Evolutionary conservation across 2,797 vertebrate genomes (phyloP).

Genomic region (Malacoraja senta): DNA sequence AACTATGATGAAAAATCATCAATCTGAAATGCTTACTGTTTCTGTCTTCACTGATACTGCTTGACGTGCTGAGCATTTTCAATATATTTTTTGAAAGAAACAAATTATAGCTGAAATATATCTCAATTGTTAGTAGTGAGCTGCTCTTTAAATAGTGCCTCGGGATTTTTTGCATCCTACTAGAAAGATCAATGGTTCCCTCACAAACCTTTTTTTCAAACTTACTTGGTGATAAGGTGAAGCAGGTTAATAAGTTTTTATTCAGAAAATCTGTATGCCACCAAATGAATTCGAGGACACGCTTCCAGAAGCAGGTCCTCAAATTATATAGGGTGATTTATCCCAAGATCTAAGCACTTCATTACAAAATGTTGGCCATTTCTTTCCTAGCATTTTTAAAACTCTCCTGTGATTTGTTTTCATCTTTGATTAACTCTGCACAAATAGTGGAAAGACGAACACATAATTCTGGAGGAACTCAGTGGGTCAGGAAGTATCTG

Average conservation of each 20-base stretch:
- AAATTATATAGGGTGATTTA: background rate
- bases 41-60: too few species aligned
- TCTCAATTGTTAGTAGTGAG: background rate
- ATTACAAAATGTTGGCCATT: background rate
- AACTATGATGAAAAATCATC: too few species aligned
- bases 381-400: background rate
- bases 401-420: background rate
- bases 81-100: too few species aligned
- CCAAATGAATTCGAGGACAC: too few species aligned
- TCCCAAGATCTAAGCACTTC: background rate
- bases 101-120: too few species aligned
- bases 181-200: background rate
- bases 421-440: background rate
- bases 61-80: too few species aligned
- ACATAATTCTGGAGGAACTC: background rate
- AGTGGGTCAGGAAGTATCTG: background rate
- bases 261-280: background rate
- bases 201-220: background rate
- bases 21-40: too few species aligned
- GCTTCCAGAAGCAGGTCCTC: background rate
- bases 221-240: background rate
- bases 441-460: background rate
- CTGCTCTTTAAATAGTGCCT: background rate
- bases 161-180: background rate
- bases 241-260: background rate